Conservation (phyloP, 1,140 invertebrate genomes). For the Panagrolaimus sp. region DNA sequence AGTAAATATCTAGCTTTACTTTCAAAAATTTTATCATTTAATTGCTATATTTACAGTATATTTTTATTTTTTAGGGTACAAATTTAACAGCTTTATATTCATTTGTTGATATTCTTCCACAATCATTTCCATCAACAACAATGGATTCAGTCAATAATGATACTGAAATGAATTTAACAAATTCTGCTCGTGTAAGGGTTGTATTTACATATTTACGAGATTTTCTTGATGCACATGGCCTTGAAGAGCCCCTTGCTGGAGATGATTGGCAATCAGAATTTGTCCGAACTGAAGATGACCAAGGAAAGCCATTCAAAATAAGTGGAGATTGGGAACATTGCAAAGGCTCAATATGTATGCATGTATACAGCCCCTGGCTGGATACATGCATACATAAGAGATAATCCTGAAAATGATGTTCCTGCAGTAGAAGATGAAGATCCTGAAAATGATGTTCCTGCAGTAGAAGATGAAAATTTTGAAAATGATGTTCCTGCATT, state of each 20-base stretch:
- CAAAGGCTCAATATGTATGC: conserved; percentile 73
- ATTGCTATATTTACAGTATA: no score
- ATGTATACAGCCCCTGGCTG: no score
- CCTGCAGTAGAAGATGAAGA: no score
- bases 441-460: no score
- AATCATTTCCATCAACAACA: neutral
- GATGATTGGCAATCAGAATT: conserved; percentile 51
- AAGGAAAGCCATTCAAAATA: conserved; percentile 55
- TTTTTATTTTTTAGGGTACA: conserved; percentile 26
- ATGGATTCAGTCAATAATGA: neutral
- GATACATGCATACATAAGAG: no score
- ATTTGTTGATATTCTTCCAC: conserved; percentile 50
- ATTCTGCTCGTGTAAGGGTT: conserved; percentile 48
- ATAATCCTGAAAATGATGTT: no score
- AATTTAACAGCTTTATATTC: conserved; percentile 52
- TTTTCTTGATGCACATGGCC: conserved; percentile 36
- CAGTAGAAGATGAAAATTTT: no score
- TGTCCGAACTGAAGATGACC: conserved; percentile 44
- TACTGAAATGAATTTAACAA: conserved; percentile 3
- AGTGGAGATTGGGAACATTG: conserved; percentile 73
- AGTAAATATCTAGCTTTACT: no score
- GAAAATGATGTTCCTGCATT: no score
- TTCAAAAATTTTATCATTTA: no score
- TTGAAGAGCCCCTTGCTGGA: conserved; percentile 30
- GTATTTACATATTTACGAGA: conserved; percentile 54